Conservation (phyloP, 2,797 vertebrate genomes). For the Molothrus aeneus region DNA sequence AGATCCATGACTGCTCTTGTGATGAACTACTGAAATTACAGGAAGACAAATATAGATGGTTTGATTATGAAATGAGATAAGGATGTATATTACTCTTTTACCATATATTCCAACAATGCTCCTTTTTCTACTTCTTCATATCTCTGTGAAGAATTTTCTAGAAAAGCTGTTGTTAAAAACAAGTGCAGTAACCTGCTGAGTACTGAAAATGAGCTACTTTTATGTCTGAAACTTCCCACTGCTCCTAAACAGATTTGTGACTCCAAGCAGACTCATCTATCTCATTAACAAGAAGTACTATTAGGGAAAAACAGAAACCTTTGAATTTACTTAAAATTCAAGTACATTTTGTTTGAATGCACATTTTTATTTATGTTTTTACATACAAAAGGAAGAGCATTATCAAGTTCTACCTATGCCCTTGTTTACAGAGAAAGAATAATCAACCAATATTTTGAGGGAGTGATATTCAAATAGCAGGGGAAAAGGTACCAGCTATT, state of each 20-base stretch:
- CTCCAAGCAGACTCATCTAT: slow-evolving; percentile 49
- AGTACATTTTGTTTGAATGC: slow-evolving; percentile 15
- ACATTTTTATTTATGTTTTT: slow-evolving; percentile 2
- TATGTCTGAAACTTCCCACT: slow-evolving; percentile 58
- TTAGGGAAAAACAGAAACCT: slow-evolving; percentile 27
- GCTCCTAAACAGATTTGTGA: slow-evolving; percentile 51
- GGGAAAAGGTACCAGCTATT: background rate
- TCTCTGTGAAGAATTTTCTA: slow-evolving; percentile 9
- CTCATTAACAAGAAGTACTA: slow-evolving; percentile 61
- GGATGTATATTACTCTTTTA: background rate
- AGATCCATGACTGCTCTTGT: background rate
- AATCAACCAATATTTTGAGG: background rate
- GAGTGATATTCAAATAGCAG: background rate
- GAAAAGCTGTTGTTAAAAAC: slow-evolving; percentile 38
- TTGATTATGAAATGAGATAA: background rate
- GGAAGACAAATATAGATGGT: background rate
- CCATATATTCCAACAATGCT: background rate
- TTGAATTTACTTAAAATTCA: slow-evolving; percentile 59
- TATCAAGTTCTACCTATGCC: background rate
- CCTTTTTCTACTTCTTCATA: background rate
- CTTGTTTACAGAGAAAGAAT: background rate
- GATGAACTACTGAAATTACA: background rate
- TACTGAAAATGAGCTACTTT: slow-evolving; percentile 54
- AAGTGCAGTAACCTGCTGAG: slow-evolving; percentile 54
- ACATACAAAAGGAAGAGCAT: background rate